Conservation (phyloP, 2,113 vertebrate genomes). For the Hippolais icterina region DNA sequence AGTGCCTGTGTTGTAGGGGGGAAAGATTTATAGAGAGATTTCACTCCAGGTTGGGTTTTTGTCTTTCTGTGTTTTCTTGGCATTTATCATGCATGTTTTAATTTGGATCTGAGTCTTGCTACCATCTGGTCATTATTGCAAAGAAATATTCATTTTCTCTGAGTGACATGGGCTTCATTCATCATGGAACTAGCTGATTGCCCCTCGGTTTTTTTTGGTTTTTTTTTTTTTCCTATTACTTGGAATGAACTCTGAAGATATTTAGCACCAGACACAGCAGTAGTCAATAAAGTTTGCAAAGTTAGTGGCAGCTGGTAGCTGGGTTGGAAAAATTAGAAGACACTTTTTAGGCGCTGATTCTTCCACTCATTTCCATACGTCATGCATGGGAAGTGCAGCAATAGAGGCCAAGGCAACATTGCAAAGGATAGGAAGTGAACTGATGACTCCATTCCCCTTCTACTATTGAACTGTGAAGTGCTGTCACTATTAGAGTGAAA, state of each 20-base stretch:
- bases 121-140: slow-evolving; percentile 87
- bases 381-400: background rate
- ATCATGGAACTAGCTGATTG: slow-evolving; percentile 76
- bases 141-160: slow-evolving; percentile 86
- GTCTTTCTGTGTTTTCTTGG: slow-evolving; percentile 85
- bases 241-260: slow-evolving; percentile 66
- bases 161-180: slow-evolving; percentile 81
- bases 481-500: background rate
- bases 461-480: background rate
- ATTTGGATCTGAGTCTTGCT: slow-evolving; percentile 85
- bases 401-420: background rate
- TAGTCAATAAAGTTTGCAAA: slow-evolving; percentile 47
- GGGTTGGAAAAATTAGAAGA: background rate
- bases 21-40: slow-evolving; percentile 85
- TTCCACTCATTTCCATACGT: background rate
- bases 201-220: slow-evolving; percentile 11
- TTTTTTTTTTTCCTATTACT: slow-evolving; percentile 58
- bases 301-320: slow-evolving; percentile 12
- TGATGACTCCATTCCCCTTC: background rate
- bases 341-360: background rate
- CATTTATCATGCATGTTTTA: slow-evolving; percentile 89
- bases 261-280: background rate
- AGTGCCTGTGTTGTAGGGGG: slow-evolving; percentile 65
- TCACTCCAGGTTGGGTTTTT: slow-evolving; percentile 85
- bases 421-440: background rate